phyloP scores from a whole-genome alignment of 2,113 vertebrate species.

The Larimichthys crocea region DNA sequence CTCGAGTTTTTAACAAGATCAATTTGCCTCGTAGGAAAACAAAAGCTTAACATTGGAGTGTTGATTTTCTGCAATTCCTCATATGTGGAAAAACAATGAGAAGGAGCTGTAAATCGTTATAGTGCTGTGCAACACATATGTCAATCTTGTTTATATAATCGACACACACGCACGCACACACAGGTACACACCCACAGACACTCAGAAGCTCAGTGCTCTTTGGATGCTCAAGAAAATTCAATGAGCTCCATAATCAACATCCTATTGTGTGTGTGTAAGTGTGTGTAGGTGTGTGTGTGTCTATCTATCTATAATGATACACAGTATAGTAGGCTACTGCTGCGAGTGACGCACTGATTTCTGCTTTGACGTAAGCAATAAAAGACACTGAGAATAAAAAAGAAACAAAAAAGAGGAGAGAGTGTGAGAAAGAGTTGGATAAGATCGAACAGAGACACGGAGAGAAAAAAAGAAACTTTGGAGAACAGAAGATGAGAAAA shows the following conservation, averaged over 20 bases:
- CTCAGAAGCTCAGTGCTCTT: neutral
- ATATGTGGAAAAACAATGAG: conserved; percentile 26
- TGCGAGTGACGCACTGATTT: conserved; percentile 27
- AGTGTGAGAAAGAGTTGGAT: neutral
- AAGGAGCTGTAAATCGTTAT: conserved; percentile 19
- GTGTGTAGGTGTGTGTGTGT: neutral
- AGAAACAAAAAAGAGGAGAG: neutral
- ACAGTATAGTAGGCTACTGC: neutral
- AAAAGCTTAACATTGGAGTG: conserved; percentile 32
- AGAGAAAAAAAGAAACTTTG: conserved; percentile 40
- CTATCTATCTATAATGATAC: neutral
- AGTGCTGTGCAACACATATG: conserved; percentile 6
- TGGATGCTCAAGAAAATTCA: conserved; percentile 27
- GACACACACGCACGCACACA: neutral
- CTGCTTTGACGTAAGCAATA: conserved; percentile 54
- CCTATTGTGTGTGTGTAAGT: neutral
- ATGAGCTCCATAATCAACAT: conserved; percentile 34
- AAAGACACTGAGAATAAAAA: conserved; percentile 28
- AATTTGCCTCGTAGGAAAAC: conserved; percentile 40
- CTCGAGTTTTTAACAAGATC: conserved; percentile 58
- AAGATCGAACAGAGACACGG: conserved; percentile 14
- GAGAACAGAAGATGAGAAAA: conserved; percentile 49
- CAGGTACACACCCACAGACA: neutral
- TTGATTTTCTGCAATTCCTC: conserved; percentile 31
- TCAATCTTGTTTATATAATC: conserved; percentile 12